Evolutionary conservation across 2,113 vertebrate genomes (phyloP).

Genomic region (Gymnocephalus cernua): DNA sequence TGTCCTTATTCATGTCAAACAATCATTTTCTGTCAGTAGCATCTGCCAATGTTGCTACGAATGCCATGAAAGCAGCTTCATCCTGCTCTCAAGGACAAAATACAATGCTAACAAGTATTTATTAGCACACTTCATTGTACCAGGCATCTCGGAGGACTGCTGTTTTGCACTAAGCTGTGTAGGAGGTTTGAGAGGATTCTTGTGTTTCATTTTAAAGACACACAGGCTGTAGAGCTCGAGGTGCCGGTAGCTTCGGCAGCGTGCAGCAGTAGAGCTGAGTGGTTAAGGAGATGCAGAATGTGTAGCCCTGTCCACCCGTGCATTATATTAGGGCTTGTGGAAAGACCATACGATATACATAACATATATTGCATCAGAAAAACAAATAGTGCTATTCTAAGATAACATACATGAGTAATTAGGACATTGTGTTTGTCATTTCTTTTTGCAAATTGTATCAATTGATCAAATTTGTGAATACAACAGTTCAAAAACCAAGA

Average conservation of each 20-base stretch:
- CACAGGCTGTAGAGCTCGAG: conserved; percentile 39
- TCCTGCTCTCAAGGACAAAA: conserved; percentile 59
- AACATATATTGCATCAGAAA: background rate
- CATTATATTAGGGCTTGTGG: background rate
- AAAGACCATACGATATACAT: background rate
- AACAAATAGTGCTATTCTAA: background rate
- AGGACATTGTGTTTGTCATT: background rate
- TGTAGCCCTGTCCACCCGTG: background rate
- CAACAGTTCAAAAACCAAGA: background rate
- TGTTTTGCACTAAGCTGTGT: conserved; percentile 48
- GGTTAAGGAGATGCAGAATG: background rate
- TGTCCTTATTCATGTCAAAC: conserved; percentile 19
- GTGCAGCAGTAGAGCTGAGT: background rate
- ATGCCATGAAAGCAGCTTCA: conserved; percentile 43
- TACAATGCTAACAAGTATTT: conserved; percentile 46
- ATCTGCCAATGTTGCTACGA: conserved; percentile 13
- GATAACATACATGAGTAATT: background rate
- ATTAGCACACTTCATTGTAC: conserved; percentile 44
- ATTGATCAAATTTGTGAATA: background rate
- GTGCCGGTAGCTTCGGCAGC: conserved; percentile 53
- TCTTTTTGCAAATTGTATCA: background rate
- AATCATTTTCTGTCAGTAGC: background rate
- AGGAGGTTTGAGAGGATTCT: conserved; percentile 37
- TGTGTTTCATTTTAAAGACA: conserved; percentile 56
- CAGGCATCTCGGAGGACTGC: conserved; percentile 44